phyloP scores from a whole-genome alignment of 2,113 vertebrate species.

The Ciconia boyciana region DNA sequence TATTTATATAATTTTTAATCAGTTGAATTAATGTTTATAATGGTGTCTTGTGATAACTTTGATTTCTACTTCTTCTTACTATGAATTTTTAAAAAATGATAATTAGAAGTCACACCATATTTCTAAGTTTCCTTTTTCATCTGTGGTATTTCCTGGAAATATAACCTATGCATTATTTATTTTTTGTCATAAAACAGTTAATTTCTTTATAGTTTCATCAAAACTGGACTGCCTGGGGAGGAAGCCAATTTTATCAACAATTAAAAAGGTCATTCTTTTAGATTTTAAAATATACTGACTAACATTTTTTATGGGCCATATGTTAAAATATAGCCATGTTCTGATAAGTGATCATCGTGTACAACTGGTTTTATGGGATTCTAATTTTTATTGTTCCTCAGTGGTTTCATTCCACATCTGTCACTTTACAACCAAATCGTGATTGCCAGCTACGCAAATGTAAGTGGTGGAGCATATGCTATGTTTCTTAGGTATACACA shows the following conservation, averaged over 20 bases:
- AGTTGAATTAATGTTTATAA: neutral
- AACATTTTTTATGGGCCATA: conserved; percentile 8
- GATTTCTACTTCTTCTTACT: neutral
- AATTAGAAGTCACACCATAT: neutral
- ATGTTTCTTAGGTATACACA: neutral
- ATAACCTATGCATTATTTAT: neutral
- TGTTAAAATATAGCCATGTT: conserved; percentile 16
- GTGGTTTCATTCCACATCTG: neutral
- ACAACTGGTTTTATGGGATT: neutral
- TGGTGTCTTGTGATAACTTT: neutral
- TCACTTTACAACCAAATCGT: neutral
- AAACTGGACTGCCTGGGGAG: conserved; percentile 40
- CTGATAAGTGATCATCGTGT: conserved; percentile 9
- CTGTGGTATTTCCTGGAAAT: neutral
- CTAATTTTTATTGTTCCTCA: conserved; percentile 28
- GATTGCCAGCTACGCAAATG: neutral
- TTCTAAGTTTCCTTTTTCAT: neutral
- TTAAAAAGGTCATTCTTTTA: conserved; percentile 43
- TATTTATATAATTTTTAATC: conserved; percentile 11
- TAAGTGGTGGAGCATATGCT: neutral
- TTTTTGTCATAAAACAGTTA: neutral
- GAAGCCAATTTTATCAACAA: conserved; percentile 45
- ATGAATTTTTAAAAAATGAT: neutral
- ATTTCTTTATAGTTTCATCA: neutral
- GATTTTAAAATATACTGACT: conserved; percentile 26